A percentile compares a stretch with the other conserved stretches of the same genome.
phyloP scores from a whole-genome alignment of 1,140 invertebrate genomes.

The Papilio machaon region DNA sequence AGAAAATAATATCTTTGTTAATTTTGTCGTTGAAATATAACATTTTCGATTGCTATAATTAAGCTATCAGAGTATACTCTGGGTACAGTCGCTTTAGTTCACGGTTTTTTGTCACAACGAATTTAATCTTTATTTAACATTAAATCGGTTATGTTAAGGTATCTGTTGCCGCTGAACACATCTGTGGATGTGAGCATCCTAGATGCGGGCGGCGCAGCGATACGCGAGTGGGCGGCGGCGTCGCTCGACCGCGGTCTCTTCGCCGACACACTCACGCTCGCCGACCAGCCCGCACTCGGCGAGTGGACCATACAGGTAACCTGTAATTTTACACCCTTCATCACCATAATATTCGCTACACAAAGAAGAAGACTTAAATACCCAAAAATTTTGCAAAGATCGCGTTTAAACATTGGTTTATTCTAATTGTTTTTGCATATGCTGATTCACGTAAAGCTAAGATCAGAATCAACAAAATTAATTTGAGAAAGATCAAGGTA shows the following conservation, averaged over 20 bases:
- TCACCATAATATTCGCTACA: not conserved
- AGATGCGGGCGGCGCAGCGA: slow-evolving; percentile 91
- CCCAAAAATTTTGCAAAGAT: no score
- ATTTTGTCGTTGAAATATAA: no score
- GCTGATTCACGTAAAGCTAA: no score
- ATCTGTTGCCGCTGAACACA: slow-evolving; percentile 66
- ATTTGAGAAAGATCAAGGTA: no score
- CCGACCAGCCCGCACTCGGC: slow-evolving; percentile 93
- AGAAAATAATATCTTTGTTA: not conserved
- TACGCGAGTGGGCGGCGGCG: slow-evolving; percentile 90
- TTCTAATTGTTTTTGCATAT: no score
- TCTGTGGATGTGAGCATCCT: slow-evolving; percentile 73
- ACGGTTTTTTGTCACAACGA: not conserved
- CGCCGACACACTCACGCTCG: slow-evolving; percentile 89
- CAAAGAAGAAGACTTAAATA: not conserved
- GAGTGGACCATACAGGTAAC: slow-evolving; percentile 91
- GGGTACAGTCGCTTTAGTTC: no score
- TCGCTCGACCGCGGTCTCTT: slow-evolving; percentile 89
- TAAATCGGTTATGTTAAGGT: slow-evolving; percentile 50
- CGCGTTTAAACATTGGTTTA: no score
- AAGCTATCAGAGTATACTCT: no score
- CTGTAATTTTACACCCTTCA: not conserved
- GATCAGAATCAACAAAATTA: no score
- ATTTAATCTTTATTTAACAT: not conserved
- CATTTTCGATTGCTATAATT: no score